Base-by-base conservation (phyloP, 2,797 vertebrate genomes). In the Protonibea diacanthus region DNA sequence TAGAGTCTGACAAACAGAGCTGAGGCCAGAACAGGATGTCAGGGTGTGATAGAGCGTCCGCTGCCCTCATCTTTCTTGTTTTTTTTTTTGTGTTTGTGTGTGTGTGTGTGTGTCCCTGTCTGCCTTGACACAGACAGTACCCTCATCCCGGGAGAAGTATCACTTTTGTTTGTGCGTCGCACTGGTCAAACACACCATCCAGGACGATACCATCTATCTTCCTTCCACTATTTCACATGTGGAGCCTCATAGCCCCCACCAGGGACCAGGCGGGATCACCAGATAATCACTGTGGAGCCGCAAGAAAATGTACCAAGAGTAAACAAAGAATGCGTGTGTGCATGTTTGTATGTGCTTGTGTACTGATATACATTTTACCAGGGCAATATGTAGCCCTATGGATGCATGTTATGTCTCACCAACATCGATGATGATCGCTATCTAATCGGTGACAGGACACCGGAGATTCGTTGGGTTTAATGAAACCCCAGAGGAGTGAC, bases 271-370 rank as follows among this genome's bases (percentile, higher is more conserved):
- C 53, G 0, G 59, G 76, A 66, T 87, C 90, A n/a, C 5, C 51
- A 85, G 86, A 91, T 90, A 85, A 89, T 88, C 88, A 51, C 56
- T 4, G 65, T 86, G 86, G 90, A 90, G 91, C 86, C 86, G 12
- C 77, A 83, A 67, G 79, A 44, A 87, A 83, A 80, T 74, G 76
- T 49, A 82, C 44, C 51, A 5, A 57, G 67, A 57, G 78, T 77
- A 88, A 91, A 84, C 80, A 89, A 51, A 71, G 53, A 62, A 27
- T 42, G 60, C 3, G 20, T 59, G 77, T 53, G 49, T 52, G 20
- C 55, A 6, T 79, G 58, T 78, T 51, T 73, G 53, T 51, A 52
- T 76, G 40, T 55, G 57, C 12, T 1, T 33, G 64, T 65, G 48
- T 38, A 48, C 62, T 4, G 71, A 40, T 72, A 51, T 71, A 29